These are phyloP conservation scores for Muscicapa adusta DNA, from an alignment of 2,113 vertebrate genomes.

Conservation along the genomic window DNA sequence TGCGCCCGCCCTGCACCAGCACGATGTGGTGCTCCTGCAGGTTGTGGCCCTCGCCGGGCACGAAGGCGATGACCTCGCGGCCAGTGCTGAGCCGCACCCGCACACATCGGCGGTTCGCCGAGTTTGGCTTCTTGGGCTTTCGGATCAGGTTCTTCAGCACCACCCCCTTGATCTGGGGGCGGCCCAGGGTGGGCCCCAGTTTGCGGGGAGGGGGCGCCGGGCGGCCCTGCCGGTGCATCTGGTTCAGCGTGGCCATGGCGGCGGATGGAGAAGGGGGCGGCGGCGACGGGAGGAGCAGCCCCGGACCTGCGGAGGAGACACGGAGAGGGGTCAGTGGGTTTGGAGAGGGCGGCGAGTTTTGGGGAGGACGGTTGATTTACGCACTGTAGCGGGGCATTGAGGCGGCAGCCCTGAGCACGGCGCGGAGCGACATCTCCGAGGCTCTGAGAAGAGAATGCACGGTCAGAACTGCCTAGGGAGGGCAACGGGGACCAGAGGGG, in stretches of 20 bases:
- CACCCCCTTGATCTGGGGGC: slow-evolving; percentile 87
- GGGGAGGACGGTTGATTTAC: background rate
- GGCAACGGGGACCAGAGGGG: too few species aligned
- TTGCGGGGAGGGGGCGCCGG: background rate
- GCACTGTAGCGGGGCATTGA: background rate
- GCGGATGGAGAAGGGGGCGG: fast-evolving
- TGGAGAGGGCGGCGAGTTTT: fast-evolving
- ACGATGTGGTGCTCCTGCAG: slow-evolving; percentile 93
- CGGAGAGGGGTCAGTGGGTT: background rate
- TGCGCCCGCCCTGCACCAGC: slow-evolving; percentile 85
- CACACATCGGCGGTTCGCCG: slow-evolving; percentile 90
- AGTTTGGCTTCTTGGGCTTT: slow-evolving; percentile 96
- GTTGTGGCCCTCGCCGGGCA: slow-evolving; percentile 91
- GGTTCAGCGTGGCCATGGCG: slow-evolving; percentile 90
- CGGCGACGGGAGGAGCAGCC: background rate
- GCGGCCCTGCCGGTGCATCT: slow-evolving; percentile 85
- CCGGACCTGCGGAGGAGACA: background rate
- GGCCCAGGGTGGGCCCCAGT: slow-evolving; percentile 68
- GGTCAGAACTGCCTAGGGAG: background rate
- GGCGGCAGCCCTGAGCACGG: background rate
- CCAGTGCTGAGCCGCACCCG: slow-evolving; percentile 85
- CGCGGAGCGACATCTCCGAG: background rate
- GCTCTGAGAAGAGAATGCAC: background rate
- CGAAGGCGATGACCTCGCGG: slow-evolving; percentile 82
- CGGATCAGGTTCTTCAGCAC: slow-evolving; percentile 87